Conservation (phyloP, 2,888 invertebrate species). For the Athalia rosae region DNA sequence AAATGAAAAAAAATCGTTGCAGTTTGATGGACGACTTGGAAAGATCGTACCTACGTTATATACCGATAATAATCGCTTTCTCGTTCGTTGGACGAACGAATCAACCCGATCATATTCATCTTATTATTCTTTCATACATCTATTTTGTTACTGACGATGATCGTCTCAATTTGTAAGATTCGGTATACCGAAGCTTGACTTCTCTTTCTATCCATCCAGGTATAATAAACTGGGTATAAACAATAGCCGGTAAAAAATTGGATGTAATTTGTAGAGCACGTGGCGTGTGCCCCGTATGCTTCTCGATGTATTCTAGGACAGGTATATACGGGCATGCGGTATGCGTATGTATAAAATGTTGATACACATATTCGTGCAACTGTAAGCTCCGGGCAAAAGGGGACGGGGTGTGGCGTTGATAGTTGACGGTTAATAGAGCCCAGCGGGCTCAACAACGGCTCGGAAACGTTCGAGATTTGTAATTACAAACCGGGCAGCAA, state of each 20-base stretch:
- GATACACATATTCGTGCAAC: not conserved
- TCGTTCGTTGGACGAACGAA: not conserved
- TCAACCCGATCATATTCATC: not conserved
- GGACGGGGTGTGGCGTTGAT: constrained; percentile 46
- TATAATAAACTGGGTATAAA: not conserved
- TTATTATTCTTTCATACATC: not conserved
- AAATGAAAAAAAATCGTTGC: not conserved
- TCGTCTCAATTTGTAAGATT: not conserved
- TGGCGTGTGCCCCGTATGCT: not conserved
- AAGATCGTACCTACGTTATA: not conserved
- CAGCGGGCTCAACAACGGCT: constrained; percentile 51
- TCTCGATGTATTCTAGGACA: not conserved
- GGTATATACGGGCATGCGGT: too few species aligned
- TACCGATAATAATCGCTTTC: not conserved
- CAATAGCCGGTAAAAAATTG: constrained; percentile 15
- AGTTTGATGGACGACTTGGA: not conserved
- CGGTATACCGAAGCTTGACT: constrained; percentile 24
- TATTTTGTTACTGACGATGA: not conserved
- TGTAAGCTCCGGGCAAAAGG: constrained; percentile 37
- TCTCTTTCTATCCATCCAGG: too few species aligned
- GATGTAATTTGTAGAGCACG: constrained; percentile 39
- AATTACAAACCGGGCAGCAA: constrained; percentile 45
- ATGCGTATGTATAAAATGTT: not conserved
- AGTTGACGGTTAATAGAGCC: constrained; percentile 52
- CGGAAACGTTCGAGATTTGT: constrained; percentile 41